Percentiles rank a stretch among this genome's conserved stretches.
phyloP scores from a whole-genome alignment of 2,113 vertebrate species.

The Collichthys lucidus region DNA sequence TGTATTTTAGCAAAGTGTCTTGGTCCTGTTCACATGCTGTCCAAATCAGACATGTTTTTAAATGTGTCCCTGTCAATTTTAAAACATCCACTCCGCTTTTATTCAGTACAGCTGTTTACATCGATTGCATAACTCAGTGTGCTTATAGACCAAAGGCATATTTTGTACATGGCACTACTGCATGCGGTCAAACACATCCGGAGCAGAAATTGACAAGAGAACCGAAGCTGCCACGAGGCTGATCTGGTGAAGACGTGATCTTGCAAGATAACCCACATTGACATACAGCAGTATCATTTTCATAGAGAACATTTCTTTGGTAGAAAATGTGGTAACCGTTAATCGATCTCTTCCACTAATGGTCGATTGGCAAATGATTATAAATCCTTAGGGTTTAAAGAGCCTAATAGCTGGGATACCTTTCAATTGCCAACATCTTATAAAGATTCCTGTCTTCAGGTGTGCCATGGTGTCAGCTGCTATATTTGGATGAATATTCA shows the following conservation, averaged over 20 bases:
- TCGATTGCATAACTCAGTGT: neutral
- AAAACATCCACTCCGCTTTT: neutral
- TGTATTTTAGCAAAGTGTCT: conserved; percentile 26
- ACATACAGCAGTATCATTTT: neutral
- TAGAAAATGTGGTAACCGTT: neutral
- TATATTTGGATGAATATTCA: neutral
- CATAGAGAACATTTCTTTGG: conserved; percentile 7
- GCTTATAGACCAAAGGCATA: neutral
- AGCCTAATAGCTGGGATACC: neutral
- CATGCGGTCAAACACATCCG: neutral
- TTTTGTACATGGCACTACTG: too few relatives aligned
- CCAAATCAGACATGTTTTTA: conserved; percentile 2
- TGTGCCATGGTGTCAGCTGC: neutral
- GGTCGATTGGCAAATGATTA: neutral
- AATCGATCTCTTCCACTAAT: neutral
- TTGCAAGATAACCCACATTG: neutral
- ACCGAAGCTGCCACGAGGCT: neutral
- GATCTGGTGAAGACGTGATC: neutral
- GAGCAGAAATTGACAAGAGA: neutral
- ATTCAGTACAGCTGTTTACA: conserved; percentile 30
- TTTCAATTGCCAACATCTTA: neutral
- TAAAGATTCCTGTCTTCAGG: neutral
- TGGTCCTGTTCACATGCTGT: conserved; percentile 20
- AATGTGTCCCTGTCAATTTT: conserved; percentile 17
- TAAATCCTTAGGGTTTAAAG: neutral